Evolutionary conservation across 2,797 vertebrate genomes (phyloP).

Genomic region (Hephaestus fuliginosus): DNA sequence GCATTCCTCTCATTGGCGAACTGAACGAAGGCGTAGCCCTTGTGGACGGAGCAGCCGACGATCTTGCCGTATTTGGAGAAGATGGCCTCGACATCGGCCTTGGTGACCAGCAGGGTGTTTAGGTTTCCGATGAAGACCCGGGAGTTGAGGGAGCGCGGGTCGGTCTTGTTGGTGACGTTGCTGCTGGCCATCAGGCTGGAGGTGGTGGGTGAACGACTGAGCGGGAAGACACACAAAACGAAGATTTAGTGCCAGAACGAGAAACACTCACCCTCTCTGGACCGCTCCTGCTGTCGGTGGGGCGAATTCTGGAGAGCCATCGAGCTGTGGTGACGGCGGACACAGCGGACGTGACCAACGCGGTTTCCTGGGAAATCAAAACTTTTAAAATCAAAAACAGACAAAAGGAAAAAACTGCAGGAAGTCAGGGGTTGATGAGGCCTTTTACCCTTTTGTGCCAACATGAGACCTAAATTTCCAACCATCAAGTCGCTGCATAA

Average conservation of each 20-base stretch:
- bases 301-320: neutral
- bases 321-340: neutral
- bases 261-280: neutral
- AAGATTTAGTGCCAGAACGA: slow-evolving; percentile 35
- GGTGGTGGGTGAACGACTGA: slow-evolving; percentile 76
- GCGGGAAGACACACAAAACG: slow-evolving; percentile 25
- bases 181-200: slow-evolving; percentile 90
- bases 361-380: slow-evolving; percentile 13
- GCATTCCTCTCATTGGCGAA: slow-evolving; percentile 93
- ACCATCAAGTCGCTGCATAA: no score
- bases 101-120: slow-evolving; percentile 96
- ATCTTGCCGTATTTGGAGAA: slow-evolving; percentile 96
- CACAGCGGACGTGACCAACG: neutral
- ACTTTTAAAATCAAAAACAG: neutral
- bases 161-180: slow-evolving; percentile 96
- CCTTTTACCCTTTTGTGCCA: neutral
- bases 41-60: slow-evolving; percentile 96
- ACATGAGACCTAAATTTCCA: neutral
- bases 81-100: slow-evolving; percentile 94
- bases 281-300: neutral
- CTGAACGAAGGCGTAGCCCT: slow-evolving; percentile 96
- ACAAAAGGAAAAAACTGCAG: neutral
- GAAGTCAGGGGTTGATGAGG: neutral
- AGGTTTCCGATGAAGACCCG: slow-evolving; percentile 96
- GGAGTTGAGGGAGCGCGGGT: slow-evolving; percentile 94